Percentiles rank a stretch among this genome's conserved stretches.
Conservation (phyloP, 2,113 vertebrate species). For the Abramis brama region DNA sequence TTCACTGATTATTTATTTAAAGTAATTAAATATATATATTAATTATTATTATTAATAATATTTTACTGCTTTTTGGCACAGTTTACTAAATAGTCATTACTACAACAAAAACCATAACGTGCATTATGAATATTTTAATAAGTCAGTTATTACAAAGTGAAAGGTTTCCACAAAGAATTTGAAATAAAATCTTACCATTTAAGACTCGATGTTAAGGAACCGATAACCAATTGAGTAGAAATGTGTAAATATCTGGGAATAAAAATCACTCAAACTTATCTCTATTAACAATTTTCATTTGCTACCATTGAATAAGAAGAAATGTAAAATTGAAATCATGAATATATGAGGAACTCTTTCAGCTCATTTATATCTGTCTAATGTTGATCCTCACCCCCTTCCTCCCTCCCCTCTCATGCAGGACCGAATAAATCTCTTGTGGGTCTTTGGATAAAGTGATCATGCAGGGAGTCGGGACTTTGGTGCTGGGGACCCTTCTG, state of each 20-base stretch:
- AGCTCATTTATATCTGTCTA: slow-evolving; percentile 19
- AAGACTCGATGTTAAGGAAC: neutral
- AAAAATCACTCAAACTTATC: neutral
- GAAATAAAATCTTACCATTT: neutral
- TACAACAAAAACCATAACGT: neutral
- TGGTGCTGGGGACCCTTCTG: slow-evolving; percentile 65
- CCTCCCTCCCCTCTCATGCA: slow-evolving; percentile 1
- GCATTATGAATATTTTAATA: neutral
- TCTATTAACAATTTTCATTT: neutral
- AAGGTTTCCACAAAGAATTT: neutral
- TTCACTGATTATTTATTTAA: neutral
- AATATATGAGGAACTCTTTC: neutral
- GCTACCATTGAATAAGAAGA: neutral
- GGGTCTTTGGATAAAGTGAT: slow-evolving; percentile 47
- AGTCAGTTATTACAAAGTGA: neutral
- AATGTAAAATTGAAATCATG: neutral
- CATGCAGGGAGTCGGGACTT: slow-evolving; percentile 45
- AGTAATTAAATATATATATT: neutral
- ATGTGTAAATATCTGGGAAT: neutral
- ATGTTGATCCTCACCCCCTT: neutral
- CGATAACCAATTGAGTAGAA: neutral
- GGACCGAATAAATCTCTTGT: slow-evolving; percentile 40
- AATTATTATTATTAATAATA: neutral
- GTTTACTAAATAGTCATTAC: neutral
- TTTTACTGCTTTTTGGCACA: neutral